Evolutionary conservation across 1,140 invertebrate genomes (phyloP).

Genomic region (Dinothrombium tinctorium): DNA sequence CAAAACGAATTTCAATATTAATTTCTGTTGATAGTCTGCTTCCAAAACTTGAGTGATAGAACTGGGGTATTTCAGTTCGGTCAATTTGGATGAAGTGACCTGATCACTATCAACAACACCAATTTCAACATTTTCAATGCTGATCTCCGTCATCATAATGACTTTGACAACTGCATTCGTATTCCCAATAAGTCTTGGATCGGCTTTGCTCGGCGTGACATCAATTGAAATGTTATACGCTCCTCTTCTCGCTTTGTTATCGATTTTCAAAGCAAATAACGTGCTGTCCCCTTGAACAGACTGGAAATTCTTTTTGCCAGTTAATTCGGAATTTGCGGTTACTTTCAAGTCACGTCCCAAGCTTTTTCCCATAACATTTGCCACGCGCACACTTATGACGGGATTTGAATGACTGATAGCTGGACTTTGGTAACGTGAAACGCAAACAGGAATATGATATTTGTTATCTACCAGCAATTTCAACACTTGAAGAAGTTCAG

Average conservation of each 20-base stretch:
- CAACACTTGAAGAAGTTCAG: conserved; percentile 51
- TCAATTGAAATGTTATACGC: conserved; percentile 54
- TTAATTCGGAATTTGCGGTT: conserved; percentile 42
- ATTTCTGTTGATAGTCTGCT: conserved; percentile 66
- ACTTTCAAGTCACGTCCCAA: conserved; percentile 37
- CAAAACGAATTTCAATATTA: conserved; percentile 54
- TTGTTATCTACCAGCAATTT: conserved; percentile 38
- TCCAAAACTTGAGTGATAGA: conserved; percentile 35
- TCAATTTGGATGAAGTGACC: background rate
- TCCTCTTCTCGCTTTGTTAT: conserved; percentile 45
- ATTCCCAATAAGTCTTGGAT: conserved; percentile 30
- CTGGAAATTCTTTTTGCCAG: conserved; percentile 35
- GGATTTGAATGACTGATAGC: conserved; percentile 42
- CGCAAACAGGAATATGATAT: conserved; percentile 42
- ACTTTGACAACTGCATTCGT: conserved; percentile 28
- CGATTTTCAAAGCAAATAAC: conserved; percentile 49
- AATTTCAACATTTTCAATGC: conserved; percentile 51
- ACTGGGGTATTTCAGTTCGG: conserved; percentile 40
- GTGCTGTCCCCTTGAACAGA: conserved; percentile 31
- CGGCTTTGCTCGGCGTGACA: conserved; percentile 30
- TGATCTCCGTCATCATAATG: conserved; percentile 26
- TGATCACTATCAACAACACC: conserved; percentile 63
- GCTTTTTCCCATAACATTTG: conserved; percentile 55
- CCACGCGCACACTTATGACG: conserved; percentile 42
- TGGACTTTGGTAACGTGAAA: conserved; percentile 44